Evolutionary conservation across 2,888 invertebrate species (phyloP).

Genomic region (Parnassius apollo): DNA sequence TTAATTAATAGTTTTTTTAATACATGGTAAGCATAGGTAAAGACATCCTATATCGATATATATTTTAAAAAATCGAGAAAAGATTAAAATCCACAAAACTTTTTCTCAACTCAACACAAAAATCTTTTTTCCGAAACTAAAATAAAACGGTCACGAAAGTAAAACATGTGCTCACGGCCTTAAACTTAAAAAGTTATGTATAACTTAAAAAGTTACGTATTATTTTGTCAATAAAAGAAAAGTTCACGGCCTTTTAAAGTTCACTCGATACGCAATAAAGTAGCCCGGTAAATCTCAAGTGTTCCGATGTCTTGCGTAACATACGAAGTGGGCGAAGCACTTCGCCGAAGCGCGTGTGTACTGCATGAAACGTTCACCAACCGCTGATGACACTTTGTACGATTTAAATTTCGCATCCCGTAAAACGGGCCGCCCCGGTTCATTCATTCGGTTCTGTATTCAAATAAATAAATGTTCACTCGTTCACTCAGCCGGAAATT

Average conservation of each 20-base stretch:
- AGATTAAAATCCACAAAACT: no score
- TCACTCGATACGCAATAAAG: constrained; percentile 16
- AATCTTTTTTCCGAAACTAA: no score
- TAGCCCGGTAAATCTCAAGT: constrained; percentile 14
- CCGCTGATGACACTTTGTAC: constrained; percentile 36
- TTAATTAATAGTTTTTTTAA: no score
- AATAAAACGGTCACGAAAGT: no score
- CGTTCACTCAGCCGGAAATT: neutral
- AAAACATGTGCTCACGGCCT: no score
- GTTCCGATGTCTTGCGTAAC: constrained; percentile 10
- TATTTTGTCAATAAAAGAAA: constrained; percentile 1
- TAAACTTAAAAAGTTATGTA: no score
- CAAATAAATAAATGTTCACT: neutral
- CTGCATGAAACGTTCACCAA: constrained; percentile 34
- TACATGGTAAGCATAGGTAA: no score
- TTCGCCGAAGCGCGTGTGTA: neutral
- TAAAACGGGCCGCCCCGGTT: neutral
- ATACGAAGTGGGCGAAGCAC: neutral
- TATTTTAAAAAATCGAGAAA: no score
- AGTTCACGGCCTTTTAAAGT: constrained; percentile 25
- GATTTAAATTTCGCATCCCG: constrained; percentile 42
- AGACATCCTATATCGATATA: no score
- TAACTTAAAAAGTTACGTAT: no score
- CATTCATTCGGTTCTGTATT: neutral
- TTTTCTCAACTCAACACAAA: no score